These are phyloP conservation scores for Leptonema lineaticorne DNA, from an alignment of 1,140 invertebrate genomes.

Conservation along the genomic window DNA sequence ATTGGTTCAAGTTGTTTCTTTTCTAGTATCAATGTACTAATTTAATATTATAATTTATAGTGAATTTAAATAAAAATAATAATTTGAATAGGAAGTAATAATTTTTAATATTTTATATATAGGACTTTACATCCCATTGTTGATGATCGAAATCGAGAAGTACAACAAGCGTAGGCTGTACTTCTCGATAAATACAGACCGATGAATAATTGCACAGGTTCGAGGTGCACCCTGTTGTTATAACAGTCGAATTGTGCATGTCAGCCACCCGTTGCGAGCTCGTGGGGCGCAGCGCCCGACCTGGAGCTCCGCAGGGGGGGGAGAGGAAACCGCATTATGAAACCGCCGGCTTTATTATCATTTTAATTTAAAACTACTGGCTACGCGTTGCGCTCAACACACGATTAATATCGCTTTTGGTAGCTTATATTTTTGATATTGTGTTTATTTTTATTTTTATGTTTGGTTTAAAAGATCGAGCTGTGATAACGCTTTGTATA, in stretches of 20 bases:
- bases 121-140: no score
- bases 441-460: no score
- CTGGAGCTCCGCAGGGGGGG: conserved; percentile 12
- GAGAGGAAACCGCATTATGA: no score
- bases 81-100: not conserved
- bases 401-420: no score
- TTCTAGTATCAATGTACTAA: not conserved
- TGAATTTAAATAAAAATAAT: not conserved
- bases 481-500: no score
- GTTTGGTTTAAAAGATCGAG: no score
- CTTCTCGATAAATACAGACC: not conserved
- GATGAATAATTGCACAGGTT: not conserved
- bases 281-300: conserved; percentile 27
- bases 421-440: no score
- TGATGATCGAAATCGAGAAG: not conserved
- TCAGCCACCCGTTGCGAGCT: conserved; percentile 19
- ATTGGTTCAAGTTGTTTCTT: no score
- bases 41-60: not conserved
- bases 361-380: no score
- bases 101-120: no score
- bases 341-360: no score
- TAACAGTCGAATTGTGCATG: conserved; percentile 4
- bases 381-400: no score
- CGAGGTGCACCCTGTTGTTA: conserved; percentile 24
- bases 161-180: not conserved